phyloP scores from a whole-genome alignment of 2,113 vertebrate genomes.

The Eidolon helvum region DNA sequence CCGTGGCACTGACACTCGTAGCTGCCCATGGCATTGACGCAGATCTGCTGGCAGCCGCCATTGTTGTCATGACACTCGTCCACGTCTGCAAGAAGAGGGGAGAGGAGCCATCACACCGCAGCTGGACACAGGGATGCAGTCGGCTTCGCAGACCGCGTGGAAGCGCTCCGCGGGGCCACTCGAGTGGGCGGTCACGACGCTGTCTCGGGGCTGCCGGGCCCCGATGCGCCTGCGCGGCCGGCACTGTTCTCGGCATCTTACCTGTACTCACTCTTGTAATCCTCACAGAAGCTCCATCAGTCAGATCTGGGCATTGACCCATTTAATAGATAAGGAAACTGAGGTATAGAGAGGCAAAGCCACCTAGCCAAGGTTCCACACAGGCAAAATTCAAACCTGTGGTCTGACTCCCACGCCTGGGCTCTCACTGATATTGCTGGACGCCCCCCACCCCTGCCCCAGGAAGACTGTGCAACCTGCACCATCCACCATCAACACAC shows the following conservation, averaged over 20 bases:
- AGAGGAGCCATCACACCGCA: background rate
- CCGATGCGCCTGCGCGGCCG: background rate
- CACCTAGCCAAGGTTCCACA: background rate
- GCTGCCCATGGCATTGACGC: constrained; percentile 98
- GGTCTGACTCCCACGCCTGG: background rate
- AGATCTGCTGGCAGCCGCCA: constrained; percentile 97
- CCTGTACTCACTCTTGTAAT: background rate
- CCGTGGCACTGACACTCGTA: constrained; percentile 96
- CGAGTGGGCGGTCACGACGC: too few species aligned
- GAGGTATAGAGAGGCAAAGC: background rate
- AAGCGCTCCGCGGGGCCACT: too few species aligned
- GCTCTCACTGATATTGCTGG: rapidly evolving
- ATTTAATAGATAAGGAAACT: background rate
- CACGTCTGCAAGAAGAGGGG: constrained; percentile 86
- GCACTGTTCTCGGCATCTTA: background rate
- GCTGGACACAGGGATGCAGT: rapidly evolving
- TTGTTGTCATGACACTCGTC: constrained; percentile 98
- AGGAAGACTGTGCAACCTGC: background rate
- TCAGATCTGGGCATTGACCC: background rate
- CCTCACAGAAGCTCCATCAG: background rate
- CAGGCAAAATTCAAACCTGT: background rate
- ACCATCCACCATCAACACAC: rapidly evolving
- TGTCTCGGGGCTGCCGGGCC: rapidly evolving
- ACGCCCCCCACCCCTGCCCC: too few species aligned
- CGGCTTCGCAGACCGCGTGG: background rate